A percentile compares a stretch with the other conserved stretches of the same genome.
Conservation (phyloP, 2,797 vertebrate genomes). For the Epinephelus malabaricus region DNA sequence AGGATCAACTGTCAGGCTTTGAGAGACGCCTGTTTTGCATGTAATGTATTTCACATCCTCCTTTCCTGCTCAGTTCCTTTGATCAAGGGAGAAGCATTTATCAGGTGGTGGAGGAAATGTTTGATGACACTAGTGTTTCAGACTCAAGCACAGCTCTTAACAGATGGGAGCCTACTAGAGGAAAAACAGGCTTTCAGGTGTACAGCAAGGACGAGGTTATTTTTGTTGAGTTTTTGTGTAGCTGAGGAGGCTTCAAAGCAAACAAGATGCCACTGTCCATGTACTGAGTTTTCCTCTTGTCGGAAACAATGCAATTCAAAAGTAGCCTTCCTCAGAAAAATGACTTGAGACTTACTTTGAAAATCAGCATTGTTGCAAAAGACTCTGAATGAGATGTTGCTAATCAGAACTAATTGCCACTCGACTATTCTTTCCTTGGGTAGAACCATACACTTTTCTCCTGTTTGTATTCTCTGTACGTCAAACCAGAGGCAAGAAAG, state of each 20-base stretch:
- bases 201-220: slow-evolving; percentile 17
- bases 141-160: slow-evolving; percentile 40
- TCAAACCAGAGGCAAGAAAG: slow-evolving; percentile 38
- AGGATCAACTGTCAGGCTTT: slow-evolving; percentile 51
- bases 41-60: slow-evolving; percentile 46
- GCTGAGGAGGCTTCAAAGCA: slow-evolving; percentile 61
- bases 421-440: slow-evolving; percentile 73
- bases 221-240: slow-evolving; percentile 32
- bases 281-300: slow-evolving; percentile 41
- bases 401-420: slow-evolving; percentile 87
- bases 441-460: slow-evolving; percentile 45
- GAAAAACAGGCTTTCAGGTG: slow-evolving; percentile 51
- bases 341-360: slow-evolving; percentile 33
- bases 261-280: slow-evolving; percentile 34
- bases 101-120: slow-evolving; percentile 56
- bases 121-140: slow-evolving; percentile 59
- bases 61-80: slow-evolving; percentile 45
- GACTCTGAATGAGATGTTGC: slow-evolving; percentile 69
- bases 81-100: slow-evolving; percentile 67
- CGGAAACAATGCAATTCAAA: slow-evolving; percentile 52
- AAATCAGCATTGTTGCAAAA: slow-evolving; percentile 39
- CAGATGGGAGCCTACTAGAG: slow-evolving; percentile 43
- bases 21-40: slow-evolving; percentile 50
- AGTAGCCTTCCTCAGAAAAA: slow-evolving; percentile 24
- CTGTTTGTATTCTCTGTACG: slow-evolving; percentile 23